These are phyloP conservation scores for Acanthosoma haemorrhoidale DNA, from an alignment of 2,888 invertebrate species.

Conservation along the genomic window DNA sequence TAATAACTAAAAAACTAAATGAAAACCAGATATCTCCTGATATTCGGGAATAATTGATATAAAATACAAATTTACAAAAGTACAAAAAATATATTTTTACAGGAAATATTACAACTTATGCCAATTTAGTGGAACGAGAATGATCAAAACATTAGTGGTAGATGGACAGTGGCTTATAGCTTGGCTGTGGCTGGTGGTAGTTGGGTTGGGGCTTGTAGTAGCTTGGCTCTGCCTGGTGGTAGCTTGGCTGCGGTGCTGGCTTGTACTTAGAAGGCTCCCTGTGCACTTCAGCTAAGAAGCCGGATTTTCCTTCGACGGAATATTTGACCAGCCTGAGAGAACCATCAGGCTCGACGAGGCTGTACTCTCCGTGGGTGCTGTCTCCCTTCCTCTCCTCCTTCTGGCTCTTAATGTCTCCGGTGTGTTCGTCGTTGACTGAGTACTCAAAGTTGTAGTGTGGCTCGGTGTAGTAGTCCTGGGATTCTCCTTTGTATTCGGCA, in stretches of 20 bases:
- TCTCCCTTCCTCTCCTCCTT: conserved; percentile 68
- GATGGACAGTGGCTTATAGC: background rate
- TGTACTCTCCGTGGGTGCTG: conserved; percentile 58
- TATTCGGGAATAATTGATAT: too few relatives aligned
- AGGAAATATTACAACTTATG: background rate
- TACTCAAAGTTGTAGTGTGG: conserved; percentile 65
- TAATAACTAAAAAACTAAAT: too few relatives aligned
- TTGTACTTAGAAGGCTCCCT: conserved; percentile 22
- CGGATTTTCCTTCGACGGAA: conserved; percentile 69
- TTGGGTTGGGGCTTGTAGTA: conserved; percentile 46
- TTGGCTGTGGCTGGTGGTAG: background rate
- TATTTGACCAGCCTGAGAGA: conserved; percentile 68
- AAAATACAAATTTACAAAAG: background rate
- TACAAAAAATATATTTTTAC: conserved; percentile 10
- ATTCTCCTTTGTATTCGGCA: conserved; percentile 1
- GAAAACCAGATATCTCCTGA: too few relatives aligned
- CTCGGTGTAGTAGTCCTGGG: conserved; percentile 32
- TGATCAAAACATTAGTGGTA: background rate
- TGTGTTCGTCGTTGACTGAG: conserved; percentile 65
- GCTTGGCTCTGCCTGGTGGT: background rate
- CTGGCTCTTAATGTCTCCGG: conserved; percentile 67
- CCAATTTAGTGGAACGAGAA: too few relatives aligned
- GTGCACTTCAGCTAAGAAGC: conserved; percentile 63
- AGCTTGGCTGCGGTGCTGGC: background rate
- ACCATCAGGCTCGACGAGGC: conserved; percentile 60